Evolutionary conservation across 2,888 invertebrate species (phyloP).

Genomic region (Lasioglossum pauxillum): DNA sequence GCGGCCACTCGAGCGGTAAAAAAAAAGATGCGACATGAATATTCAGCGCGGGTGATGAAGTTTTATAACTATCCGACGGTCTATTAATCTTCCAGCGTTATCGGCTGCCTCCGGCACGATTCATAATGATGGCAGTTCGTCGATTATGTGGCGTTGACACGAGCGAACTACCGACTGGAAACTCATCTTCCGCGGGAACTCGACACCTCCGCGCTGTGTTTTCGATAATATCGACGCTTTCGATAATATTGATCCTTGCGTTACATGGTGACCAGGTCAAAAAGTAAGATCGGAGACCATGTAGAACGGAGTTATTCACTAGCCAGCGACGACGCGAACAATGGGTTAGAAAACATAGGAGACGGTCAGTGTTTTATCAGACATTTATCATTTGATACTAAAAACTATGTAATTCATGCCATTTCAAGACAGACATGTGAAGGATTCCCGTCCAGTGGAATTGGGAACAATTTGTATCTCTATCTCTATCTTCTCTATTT

Average conservation of each 20-base stretch:
- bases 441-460: too few relatives aligned
- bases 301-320: neutral
- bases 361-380: too few relatives aligned
- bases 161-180: constrained; percentile 21
- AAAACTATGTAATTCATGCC: too few relatives aligned
- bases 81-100: constrained; percentile 64
- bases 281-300: neutral
- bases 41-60: constrained; percentile 59
- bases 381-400: too few relatives aligned
- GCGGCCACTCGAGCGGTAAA: neutral
- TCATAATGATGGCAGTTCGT: constrained; percentile 60
- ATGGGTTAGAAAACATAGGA: too few relatives aligned
- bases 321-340: too few relatives aligned
- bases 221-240: constrained; percentile 21
- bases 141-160: constrained; percentile 50
- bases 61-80: constrained; percentile 58
- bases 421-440: too few relatives aligned
- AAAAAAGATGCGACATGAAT: constrained; percentile 49
- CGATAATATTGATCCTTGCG: neutral
- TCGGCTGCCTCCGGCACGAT: constrained; percentile 45
- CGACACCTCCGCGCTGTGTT: constrained; percentile 17
- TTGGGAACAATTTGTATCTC: too few relatives aligned
- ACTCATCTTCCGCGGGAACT: constrained; percentile 14
- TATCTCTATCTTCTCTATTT: too few relatives aligned
- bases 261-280: neutral